These are phyloP conservation scores for Epinotia demarniana DNA, from an alignment of 2,888 invertebrate species.

Conservation along the genomic window DNA sequence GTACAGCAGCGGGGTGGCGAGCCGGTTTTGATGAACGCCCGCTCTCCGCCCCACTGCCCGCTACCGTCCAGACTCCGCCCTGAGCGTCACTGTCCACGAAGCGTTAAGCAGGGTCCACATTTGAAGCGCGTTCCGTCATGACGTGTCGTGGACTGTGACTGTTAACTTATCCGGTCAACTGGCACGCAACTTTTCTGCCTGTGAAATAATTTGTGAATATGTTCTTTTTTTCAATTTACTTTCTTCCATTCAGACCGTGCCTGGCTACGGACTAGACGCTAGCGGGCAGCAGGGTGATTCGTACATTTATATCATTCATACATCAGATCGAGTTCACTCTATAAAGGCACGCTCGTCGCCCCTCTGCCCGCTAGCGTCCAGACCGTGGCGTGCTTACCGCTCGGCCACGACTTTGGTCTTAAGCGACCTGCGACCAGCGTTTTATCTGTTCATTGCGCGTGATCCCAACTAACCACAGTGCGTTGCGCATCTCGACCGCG, in stretches of 20 bases:
- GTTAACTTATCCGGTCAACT: not conserved
- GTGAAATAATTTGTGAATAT: not conserved
- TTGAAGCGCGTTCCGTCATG: not conserved
- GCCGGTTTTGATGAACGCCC: no score
- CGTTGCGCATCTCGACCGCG: no score
- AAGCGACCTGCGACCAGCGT: no score
- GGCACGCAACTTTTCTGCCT: not conserved
- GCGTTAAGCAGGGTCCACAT: not conserved
- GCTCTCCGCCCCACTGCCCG: no score
- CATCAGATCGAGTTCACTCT: no score
- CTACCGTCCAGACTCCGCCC: not conserved
- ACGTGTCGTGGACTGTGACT: not conserved
- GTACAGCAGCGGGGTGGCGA: no score
- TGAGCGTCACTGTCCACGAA: not conserved
- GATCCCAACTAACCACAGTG: no score
- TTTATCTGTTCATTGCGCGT: no score
- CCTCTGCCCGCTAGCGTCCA: not conserved
- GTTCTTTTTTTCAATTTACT: not conserved
- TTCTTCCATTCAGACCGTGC: not conserved
- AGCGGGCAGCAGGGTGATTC: no score
- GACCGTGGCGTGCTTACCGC: not conserved
- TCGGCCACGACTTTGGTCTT: no score
- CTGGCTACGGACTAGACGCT: not conserved
- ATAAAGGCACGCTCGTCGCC: no score
- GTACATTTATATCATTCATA: no score